Percentiles rank a stretch among this genome's conserved stretches.
Conservation (phyloP, 2,113 vertebrate genomes). For the Gobiocypris rarus region DNA sequence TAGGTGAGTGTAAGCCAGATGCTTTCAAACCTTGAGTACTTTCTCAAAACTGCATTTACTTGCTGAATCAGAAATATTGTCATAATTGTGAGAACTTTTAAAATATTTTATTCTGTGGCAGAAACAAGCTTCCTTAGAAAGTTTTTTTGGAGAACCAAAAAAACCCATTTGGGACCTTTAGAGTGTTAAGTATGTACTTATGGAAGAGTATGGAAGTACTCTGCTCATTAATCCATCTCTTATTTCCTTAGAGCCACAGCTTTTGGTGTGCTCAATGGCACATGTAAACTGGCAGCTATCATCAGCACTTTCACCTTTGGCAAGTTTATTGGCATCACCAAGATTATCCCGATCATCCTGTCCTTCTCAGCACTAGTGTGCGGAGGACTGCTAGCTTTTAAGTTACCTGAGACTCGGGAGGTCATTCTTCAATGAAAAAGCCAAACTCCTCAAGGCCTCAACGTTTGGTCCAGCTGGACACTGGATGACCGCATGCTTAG, state of each 20-base stretch:
- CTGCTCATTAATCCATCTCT: background rate
- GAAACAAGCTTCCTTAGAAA: no score
- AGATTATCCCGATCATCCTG: slow-evolving; percentile 93
- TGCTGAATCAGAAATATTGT: no score
- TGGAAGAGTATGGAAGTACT: no score
- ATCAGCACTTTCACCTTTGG: slow-evolving; percentile 95
- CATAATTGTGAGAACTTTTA: no score
- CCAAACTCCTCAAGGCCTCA: slow-evolving; percentile 60
- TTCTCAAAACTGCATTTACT: background rate
- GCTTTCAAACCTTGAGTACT: background rate
- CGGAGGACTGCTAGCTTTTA: slow-evolving; percentile 89
- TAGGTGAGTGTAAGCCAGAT: no score
- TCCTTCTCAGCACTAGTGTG: slow-evolving; percentile 90
- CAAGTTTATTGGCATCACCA: slow-evolving; percentile 92
- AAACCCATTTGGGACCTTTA: no score
- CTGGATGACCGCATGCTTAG: slow-evolving; percentile 3
- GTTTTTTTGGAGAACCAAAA: no score
- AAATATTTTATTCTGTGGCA: no score
- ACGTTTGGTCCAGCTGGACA: slow-evolving; percentile 40
- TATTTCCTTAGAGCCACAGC: slow-evolving; percentile 85
- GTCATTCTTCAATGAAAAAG: slow-evolving; percentile 88
- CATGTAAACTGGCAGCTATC: slow-evolving; percentile 92
- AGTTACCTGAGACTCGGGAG: slow-evolving; percentile 93
- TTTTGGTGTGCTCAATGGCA: slow-evolving; percentile 91
- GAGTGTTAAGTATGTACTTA: no score